A percentile compares a stretch with the other conserved stretches of the same genome.
Conservation (phyloP, 2,888 invertebrate species). For the Melanostoma scalare region DNA sequence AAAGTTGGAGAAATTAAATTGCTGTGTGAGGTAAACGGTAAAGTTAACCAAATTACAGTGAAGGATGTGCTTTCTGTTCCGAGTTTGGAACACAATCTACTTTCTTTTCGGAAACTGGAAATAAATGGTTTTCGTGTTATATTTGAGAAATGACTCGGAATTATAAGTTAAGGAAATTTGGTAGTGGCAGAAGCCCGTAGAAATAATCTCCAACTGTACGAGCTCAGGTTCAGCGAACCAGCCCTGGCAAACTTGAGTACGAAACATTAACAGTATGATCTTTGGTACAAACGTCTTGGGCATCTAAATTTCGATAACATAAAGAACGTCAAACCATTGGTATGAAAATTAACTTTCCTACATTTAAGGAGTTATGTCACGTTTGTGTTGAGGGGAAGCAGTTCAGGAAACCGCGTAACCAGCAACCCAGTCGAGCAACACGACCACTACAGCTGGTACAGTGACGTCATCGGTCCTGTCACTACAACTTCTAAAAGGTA, state of each 20-base stretch:
- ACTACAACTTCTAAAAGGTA: slow-evolving; percentile 6
- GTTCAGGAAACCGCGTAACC: slow-evolving; percentile 10
- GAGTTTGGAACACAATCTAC: slow-evolving; percentile 1
- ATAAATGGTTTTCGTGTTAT: slow-evolving; percentile 8
- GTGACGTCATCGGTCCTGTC: slow-evolving; percentile 9
- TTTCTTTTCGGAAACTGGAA: slow-evolving; percentile 5
- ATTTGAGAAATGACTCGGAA: slow-evolving; percentile 1
- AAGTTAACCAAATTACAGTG: not conserved
- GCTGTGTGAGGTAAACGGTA: not conserved
- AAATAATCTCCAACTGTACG: slow-evolving; percentile 1
- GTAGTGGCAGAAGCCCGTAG: slow-evolving; percentile 10
- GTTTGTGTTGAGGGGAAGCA: slow-evolving; percentile 7
- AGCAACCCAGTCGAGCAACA: slow-evolving; percentile 4
- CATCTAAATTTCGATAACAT: slow-evolving; percentile 2
- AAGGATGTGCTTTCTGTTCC: slow-evolving; percentile 13
- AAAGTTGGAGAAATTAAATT: not conserved
- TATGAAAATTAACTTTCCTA: not conserved
- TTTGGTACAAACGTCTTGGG: slow-evolving; percentile 3
- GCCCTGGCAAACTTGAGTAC: not conserved
- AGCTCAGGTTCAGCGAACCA: slow-evolving; percentile 10
- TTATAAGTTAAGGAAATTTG: not conserved
- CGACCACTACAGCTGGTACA: slow-evolving; percentile 16
- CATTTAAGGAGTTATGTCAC: not conserved
- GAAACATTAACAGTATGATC: not conserved
- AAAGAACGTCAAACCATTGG: slow-evolving; percentile 12